Conservation (phyloP, 2,113 vertebrate genomes). For the Nannospalax galili region DNA sequence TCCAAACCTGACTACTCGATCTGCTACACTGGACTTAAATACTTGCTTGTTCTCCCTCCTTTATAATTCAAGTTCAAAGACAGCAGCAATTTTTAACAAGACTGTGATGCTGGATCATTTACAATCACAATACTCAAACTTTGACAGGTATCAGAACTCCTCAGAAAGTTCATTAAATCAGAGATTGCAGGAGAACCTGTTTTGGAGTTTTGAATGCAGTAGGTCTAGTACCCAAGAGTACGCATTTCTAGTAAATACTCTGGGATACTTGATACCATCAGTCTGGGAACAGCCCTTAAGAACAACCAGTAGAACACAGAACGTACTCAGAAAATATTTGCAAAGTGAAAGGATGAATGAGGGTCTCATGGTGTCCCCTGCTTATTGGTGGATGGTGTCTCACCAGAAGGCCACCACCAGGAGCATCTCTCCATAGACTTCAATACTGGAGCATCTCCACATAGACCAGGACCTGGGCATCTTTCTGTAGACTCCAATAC, state of each 20-base stretch:
- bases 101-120: too few relatives aligned
- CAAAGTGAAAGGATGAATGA: background rate
- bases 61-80: background rate
- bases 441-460: background rate
- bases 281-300: background rate
- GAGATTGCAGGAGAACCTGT: background rate
- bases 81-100: background rate
- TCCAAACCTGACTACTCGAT: background rate
- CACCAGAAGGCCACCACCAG: accelerated
- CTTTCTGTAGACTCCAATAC: background rate
- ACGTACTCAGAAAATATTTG: background rate
- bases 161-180: background rate
- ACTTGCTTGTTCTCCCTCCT: accelerated
- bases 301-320: accelerated
- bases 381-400: accelerated
- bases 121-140: too few relatives aligned
- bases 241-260: background rate
- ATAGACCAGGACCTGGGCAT: too few relatives aligned
- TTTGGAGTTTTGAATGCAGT: background rate
- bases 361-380: accelerated
- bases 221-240: background rate
- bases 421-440: background rate
- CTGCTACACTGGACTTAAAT: too few relatives aligned
- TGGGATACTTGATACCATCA: too few relatives aligned
- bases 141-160: background rate